A percentile compares a stretch with the other conserved stretches of the same genome.
These are phyloP conservation scores for Menidia menidia DNA, from an alignment of 2,797 vertebrate genomes.

Conservation along the genomic window DNA sequence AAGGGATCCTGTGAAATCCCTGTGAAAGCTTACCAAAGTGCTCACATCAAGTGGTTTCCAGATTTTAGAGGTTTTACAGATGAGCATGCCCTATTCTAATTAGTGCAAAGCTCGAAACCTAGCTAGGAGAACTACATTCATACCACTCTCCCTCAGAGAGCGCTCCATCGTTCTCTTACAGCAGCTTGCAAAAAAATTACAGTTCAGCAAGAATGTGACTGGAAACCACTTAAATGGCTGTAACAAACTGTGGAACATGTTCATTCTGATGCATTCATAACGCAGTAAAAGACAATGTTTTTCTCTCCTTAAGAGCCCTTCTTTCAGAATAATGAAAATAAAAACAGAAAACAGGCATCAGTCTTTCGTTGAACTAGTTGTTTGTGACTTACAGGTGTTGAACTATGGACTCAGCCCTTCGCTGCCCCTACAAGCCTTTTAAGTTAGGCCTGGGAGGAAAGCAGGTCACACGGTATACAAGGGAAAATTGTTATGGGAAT, in stretches of 20 bases:
- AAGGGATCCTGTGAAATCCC: not conserved
- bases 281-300: slow-evolving; percentile 73
- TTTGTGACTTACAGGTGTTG: slow-evolving; percentile 99
- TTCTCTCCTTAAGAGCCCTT: slow-evolving; percentile 83
- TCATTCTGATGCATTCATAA: slow-evolving; percentile 69
- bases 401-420: slow-evolving; percentile 98
- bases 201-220: slow-evolving; percentile 58
- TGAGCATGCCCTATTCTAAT: slow-evolving; percentile 54
- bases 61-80: slow-evolving; percentile 41
- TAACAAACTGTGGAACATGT: slow-evolving; percentile 63
- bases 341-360: slow-evolving; percentile 85
- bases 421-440: slow-evolving; percentile 99
- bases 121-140: slow-evolving; percentile 29
- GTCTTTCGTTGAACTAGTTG: slow-evolving; percentile 93
- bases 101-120: slow-evolving; percentile 38
- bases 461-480: slow-evolving; percentile 99
- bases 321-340: slow-evolving; percentile 83
- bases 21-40: slow-evolving; percentile 47
- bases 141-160: slow-evolving; percentile 51
- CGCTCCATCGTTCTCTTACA: slow-evolving; percentile 41
- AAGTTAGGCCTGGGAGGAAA: slow-evolving; percentile 99
- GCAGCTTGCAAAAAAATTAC: slow-evolving; percentile 25
- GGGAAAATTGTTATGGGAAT: slow-evolving; percentile 83
- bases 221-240: slow-evolving; percentile 80
- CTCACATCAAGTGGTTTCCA: slow-evolving; percentile 83